Base-by-base conservation (phyloP, 1,140 invertebrate genomes). In the Nilaparvata lugens region DNA sequence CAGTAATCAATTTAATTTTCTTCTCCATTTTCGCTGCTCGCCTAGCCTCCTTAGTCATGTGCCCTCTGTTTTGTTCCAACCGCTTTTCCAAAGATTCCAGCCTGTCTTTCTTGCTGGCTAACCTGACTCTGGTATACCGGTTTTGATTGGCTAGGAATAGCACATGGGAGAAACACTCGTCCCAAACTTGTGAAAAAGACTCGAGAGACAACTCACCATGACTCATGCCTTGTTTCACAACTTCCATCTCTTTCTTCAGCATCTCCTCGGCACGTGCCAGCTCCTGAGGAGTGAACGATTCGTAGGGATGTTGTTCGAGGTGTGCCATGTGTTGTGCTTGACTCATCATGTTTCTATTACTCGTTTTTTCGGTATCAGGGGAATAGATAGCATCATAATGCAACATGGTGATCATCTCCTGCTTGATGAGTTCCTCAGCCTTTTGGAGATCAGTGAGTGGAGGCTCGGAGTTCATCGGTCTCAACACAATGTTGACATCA, bases 21-120 rank as follows among this genome's bases (percentile, higher is more conserved):
- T 98, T 98, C 74, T 99, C 97, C 78, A 97, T 87, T 78, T 98
- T 99, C 0, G 90, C 91, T 52, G 95, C 97, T 61, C 88, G 84
- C 76, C 97, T 98, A 0, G 95, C 95, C 76, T 97, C 93, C 62
- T 86, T 88, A 9, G 89, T 89, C 95, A 98, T 98, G 70, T 95
- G 92, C 56, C 81, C 83, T 67, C 94, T 79, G 76, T 98, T 98
- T 70, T 89, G 88, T 74, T 98, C 95, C 6, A 98, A 75, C 65
- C 89, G 79, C 69, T 96, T 95, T 70, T 97, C 93, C 0, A 88
- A 82, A 0, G 93, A 95, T 75, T 98, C 95, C 35, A 98, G 81
- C 52, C 93, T 81, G 72, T 98, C 95, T 73, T 97, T 97, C 73
- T 97, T 97, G 63, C 89, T 94, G 0, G 93, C 94, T 61, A 97